Evolutionary conservation across 2,888 invertebrate genomes (phyloP), one percentile per base, ranked within the genome.

Genomic region (Ctenicera cuprea): DNA sequence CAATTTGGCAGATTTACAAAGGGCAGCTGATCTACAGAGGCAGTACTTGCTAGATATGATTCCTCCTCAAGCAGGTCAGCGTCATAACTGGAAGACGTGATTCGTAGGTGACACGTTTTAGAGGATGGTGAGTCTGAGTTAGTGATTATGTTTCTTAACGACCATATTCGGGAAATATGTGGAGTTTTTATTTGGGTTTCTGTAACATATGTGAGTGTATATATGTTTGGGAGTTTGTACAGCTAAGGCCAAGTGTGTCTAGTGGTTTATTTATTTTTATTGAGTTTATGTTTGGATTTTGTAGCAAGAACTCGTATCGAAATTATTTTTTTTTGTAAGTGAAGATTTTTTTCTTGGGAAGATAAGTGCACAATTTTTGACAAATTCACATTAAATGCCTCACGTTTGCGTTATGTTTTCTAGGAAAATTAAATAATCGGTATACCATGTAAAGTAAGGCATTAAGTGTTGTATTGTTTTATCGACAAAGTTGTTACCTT

Each of bases 11-110:
- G 96, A 96, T 81, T 90, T 96, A 86, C 96, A 95, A 86, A 91
- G 95, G 79, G 95, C 95, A 74, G 95, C 95, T 3, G 95, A 96
- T 86, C 89, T 96, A 77, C 98, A 98, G 89, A 90, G 98, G 70
- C 98, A 98, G 89, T 98, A 98, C 90, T 91, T 98, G 83, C 91
- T 98, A 76, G 98, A 98, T 87, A 97, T 98, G 97, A 96, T 98
- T 83, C 96, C 97, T 70, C 91, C 89, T 74, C 88, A 89, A 71
- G 86, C 89, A 22, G 88, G 87, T 18, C 89, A 89, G 79, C 88
- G 89, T 76, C 90, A 90, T 84, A 91, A 91, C 81, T 91, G 91
- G 91, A 91, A 91, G 83, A 90, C 90, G 89, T 90, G 90, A 90
- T 90, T 87, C 81, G 82, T 77, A 77, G 77, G 80, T 73, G 73